Evolutionary conservation across 2,113 vertebrate genomes (phyloP).

Genomic region (Ursus arctos): DNA sequence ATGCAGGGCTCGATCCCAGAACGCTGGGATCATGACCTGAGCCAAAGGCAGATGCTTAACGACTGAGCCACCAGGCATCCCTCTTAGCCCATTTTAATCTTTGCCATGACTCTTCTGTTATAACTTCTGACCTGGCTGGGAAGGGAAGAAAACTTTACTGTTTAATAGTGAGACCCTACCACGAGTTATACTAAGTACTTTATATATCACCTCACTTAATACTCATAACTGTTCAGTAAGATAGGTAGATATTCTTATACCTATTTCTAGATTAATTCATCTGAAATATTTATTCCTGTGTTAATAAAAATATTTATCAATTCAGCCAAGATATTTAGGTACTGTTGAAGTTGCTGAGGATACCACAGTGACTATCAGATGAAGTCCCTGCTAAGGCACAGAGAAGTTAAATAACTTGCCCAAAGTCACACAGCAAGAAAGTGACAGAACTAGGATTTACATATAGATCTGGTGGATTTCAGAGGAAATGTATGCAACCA

Average conservation of each 20-base stretch:
- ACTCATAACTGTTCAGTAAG: not conserved
- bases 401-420: not conserved
- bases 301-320: constrained; percentile 32
- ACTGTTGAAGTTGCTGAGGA: constrained; percentile 2
- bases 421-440: not conserved
- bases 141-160: constrained; percentile 21
- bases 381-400: not conserved
- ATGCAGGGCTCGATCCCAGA: no score
- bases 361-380: not conserved
- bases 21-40: no score
- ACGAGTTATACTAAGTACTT: constrained; percentile 11
- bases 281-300: not conserved
- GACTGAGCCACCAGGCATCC: no score
- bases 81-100: not conserved
- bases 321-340: not conserved
- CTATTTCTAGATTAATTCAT: constrained; percentile 23
- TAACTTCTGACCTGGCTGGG: constrained; percentile 12
- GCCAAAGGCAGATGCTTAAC: no score
- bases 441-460: constrained; percentile 10
- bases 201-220: constrained; percentile 29
- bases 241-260: not conserved
- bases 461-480: not conserved
- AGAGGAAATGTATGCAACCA: not conserved
- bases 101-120: not conserved
- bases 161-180: not conserved